Conservation (phyloP, 2,113 vertebrate genomes). For the Climacteris rufus region DNA sequence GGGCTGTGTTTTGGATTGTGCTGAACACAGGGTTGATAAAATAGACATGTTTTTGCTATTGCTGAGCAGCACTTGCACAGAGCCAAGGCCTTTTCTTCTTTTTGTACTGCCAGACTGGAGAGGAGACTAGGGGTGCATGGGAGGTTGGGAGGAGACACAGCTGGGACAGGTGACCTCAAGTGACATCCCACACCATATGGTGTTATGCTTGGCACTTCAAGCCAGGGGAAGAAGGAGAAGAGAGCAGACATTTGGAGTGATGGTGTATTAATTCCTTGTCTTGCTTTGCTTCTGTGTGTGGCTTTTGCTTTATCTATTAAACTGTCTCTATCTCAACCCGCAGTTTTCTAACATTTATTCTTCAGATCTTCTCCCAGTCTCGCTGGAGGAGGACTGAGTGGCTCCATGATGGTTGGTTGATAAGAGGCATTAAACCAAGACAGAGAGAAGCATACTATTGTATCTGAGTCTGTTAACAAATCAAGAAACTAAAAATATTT, state of each 20-base stretch:
- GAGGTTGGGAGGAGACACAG: background rate
- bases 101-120: fast-evolving
- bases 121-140: fast-evolving
- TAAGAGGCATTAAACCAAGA: background rate
- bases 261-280: background rate
- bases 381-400: background rate
- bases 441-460: fast-evolving
- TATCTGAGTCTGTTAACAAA: background rate
- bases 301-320: background rate
- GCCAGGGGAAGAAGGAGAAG: background rate
- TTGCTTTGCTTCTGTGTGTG: background rate
- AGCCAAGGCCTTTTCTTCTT: background rate
- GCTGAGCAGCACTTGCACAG: background rate
- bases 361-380: background rate
- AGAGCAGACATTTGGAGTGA: fast-evolving
- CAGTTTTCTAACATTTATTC: background rate
- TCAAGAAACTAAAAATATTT: background rate
- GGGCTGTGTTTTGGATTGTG: background rate
- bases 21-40: background rate
- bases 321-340: background rate
- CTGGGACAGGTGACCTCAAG: background rate
- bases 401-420: background rate
- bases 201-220: background rate
- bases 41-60: background rate
- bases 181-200: background rate